Evolutionary conservation across 2,888 invertebrate genomes (phyloP).

Genomic region (Philereme transversata): DNA sequence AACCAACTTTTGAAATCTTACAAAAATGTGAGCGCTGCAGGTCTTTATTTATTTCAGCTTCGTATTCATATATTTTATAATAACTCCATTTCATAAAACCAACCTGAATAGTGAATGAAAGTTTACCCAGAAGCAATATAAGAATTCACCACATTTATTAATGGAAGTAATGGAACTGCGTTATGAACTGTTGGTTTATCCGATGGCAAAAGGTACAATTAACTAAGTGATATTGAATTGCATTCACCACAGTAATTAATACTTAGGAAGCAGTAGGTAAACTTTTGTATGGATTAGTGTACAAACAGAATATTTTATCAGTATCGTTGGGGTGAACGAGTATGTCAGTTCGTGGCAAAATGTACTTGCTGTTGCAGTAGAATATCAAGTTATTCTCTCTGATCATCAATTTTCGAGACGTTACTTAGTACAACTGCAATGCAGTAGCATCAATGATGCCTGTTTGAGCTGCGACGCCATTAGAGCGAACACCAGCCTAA

Average conservation of each 20-base stretch:
- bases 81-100: constrained; percentile 6
- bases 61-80: background rate
- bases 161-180: constrained; percentile 18
- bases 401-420: constrained; percentile 11
- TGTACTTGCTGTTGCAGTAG: background rate
- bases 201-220: constrained; percentile 11
- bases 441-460: constrained; percentile 31
- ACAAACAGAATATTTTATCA: too few species aligned
- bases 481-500: constrained; percentile 22
- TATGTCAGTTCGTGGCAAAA: too few species aligned
- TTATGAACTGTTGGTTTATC: constrained; percentile 19
- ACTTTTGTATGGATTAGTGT: too few species aligned
- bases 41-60: background rate
- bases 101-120: constrained; percentile 5
- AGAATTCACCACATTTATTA: constrained; percentile 19
- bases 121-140: constrained; percentile 13
- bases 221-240: constrained; percentile 22
- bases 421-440: constrained; percentile 25
- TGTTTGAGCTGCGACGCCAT: constrained; percentile 27
- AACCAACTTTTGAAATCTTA: too few species aligned
- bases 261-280: constrained; percentile 1
- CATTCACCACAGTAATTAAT: constrained; percentile 4
- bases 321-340: too few species aligned
- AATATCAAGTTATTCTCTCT: background rate
- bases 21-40: background rate